phyloP scores from a whole-genome alignment of 1,140 invertebrate species.

The Cydia splendana region DNA sequence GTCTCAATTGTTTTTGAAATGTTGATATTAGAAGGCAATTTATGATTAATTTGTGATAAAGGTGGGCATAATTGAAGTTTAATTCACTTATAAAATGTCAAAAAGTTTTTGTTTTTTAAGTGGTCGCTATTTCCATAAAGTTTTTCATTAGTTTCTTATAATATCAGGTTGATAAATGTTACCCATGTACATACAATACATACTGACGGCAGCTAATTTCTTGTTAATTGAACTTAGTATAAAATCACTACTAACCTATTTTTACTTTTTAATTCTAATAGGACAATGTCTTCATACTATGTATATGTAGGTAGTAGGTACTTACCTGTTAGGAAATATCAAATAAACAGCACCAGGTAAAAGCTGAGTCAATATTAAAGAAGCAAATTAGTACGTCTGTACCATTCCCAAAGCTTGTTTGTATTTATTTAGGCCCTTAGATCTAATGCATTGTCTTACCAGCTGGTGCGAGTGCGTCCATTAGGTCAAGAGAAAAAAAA shows the following conservation, averaged over 20 bases:
- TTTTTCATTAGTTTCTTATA: too few species aligned
- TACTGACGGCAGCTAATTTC: too few species aligned
- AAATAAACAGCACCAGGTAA: slow-evolving; percentile 36
- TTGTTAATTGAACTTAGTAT: too few species aligned
- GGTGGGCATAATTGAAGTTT: background rate
- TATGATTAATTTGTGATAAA: background rate
- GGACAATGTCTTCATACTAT: too few species aligned
- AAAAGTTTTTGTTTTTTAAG: too few species aligned
- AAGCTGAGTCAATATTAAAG: slow-evolving; percentile 50
- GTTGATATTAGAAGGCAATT: background rate
- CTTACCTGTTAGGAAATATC: slow-evolving; percentile 17
- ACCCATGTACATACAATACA: too few species aligned
- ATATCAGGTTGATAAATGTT: too few species aligned
- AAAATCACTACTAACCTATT: too few species aligned
- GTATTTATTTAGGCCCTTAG: slow-evolving; percentile 48
- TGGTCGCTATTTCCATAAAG: too few species aligned
- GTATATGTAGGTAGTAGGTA: too few species aligned
- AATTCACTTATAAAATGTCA: background rate
- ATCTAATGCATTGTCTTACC: slow-evolving; percentile 38
- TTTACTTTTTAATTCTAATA: too few species aligned
- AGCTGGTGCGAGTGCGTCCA: slow-evolving; percentile 34
- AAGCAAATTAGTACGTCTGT: slow-evolving; percentile 56
- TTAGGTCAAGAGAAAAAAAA: slow-evolving; percentile 33
- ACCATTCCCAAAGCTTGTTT: slow-evolving; percentile 44
- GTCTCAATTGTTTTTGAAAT: slow-evolving; percentile 3